phyloP scores from a whole-genome alignment of 2,113 vertebrate genomes.

The Protobothrops flavoviridis region DNA sequence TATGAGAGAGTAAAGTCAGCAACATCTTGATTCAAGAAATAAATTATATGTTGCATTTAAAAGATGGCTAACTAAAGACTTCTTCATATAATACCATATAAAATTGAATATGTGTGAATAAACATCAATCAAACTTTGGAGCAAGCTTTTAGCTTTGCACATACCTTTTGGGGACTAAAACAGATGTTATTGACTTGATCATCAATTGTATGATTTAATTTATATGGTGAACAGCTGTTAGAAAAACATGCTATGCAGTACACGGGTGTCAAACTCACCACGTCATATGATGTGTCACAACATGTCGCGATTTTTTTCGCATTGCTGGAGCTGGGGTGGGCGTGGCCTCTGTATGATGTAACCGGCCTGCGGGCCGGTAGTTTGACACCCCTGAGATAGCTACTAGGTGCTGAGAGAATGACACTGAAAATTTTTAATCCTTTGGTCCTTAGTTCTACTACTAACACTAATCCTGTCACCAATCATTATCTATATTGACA shows the following conservation, averaged over 20 bases:
- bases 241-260: background rate
- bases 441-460: background rate
- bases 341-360: too few relatives aligned
- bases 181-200: background rate
- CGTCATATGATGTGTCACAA: too few relatives aligned
- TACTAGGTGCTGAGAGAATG: background rate
- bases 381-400: too few relatives aligned
- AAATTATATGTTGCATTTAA: background rate
- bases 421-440: background rate
- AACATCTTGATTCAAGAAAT: background rate
- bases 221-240: background rate
- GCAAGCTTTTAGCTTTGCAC: background rate
- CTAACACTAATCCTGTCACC: background rate
- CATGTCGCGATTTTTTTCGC: too few relatives aligned
- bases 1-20: background rate
- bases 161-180: background rate
- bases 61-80: background rate
- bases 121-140: background rate
- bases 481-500: background rate
- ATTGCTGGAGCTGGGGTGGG: too few relatives aligned
- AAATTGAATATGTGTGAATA: background rate
- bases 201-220: background rate
- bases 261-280: too few relatives aligned
- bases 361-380: fast-evolving
- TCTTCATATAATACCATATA: background rate